A percentile compares a stretch with the other conserved stretches of the same genome.
Conservation (phyloP, 2,797 vertebrate genomes). For the Muraenolepis orangiensis region DNA sequence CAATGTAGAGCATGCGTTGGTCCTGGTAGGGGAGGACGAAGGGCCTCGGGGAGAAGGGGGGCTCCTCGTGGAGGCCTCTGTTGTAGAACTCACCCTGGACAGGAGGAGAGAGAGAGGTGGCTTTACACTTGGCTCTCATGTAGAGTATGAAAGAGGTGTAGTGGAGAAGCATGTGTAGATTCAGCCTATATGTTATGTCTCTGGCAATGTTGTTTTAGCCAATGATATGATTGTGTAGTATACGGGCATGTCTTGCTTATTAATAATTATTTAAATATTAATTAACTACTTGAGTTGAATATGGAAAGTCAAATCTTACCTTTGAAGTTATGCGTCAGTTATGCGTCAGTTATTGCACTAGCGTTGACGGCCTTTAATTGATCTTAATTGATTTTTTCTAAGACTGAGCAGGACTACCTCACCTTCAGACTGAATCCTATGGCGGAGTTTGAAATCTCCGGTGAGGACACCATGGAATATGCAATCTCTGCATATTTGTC, state of each 20-base stretch:
- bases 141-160: neutral
- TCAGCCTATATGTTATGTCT: neutral
- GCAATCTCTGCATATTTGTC: conserved; percentile 74
- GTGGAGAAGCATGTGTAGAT: neutral
- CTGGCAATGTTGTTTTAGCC: neutral
- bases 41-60: conserved; percentile 68
- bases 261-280: too few species aligned
- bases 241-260: neutral
- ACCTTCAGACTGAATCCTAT: conserved; percentile 74
- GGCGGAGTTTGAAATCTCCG: conserved; percentile 50
- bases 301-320: neutral
- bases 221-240: neutral
- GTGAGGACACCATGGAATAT: conserved; percentile 72
- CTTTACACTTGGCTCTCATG: neutral
- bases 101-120: neutral
- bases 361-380: neutral
- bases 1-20: conserved; percentile 78
- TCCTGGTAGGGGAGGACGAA: conserved; percentile 67
- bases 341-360: neutral
- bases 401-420: neutral
- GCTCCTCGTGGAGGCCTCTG: conserved; percentile 70
- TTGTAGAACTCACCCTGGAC: conserved; percentile 76
- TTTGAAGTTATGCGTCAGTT: neutral
- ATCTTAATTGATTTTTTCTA: neutral
- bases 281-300: neutral